These are phyloP conservation scores for Acronicta leporina DNA, from an alignment of 2,888 invertebrate genomes.

Conservation along the genomic window DNA sequence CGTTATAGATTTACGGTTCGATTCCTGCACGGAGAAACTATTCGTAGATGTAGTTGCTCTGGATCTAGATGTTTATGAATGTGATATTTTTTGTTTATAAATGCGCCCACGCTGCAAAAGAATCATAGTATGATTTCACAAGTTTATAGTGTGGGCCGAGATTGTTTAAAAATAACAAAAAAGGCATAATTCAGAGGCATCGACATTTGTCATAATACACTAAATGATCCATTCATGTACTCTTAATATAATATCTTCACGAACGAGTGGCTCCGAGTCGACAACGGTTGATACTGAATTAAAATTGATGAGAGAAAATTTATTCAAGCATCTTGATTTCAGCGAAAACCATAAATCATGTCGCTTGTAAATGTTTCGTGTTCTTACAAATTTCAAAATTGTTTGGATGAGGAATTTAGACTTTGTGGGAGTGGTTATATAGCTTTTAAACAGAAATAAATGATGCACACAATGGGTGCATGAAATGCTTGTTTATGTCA, in stretches of 20 bases:
- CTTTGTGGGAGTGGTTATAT: constrained; percentile 25
- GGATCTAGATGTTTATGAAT: too few species aligned
- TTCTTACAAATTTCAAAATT: constrained; percentile 50
- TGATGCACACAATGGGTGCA: constrained; percentile 15
- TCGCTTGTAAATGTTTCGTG: constrained; percentile 55
- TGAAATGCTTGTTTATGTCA: too few species aligned
- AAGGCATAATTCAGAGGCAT: constrained; percentile 25
- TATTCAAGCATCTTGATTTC: constrained; percentile 64
- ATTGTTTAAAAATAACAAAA: too few species aligned
- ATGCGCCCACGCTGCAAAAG: too few species aligned
- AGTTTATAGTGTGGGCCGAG: too few species aligned
- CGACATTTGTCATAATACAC: constrained; percentile 22
- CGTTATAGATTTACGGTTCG: too few species aligned
- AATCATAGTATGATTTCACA: too few species aligned
- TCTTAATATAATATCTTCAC: constrained; percentile 29
- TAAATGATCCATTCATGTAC: constrained; percentile 43
- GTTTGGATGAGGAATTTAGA: constrained; percentile 36
- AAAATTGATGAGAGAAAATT: constrained; percentile 64
- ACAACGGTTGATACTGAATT: constrained; percentile 60
- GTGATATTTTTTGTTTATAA: too few species aligned
- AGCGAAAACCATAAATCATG: constrained; percentile 60
- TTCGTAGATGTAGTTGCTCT: too few species aligned
- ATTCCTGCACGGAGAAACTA: too few species aligned
- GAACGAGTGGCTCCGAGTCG: constrained; percentile 45
- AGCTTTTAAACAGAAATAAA: constrained; percentile 36